A percentile compares a stretch with the other conserved stretches of the same genome.
Evolutionary conservation across 2,113 vertebrate genomes (phyloP).

Genomic region (Rhabdomys dilectus): DNA sequence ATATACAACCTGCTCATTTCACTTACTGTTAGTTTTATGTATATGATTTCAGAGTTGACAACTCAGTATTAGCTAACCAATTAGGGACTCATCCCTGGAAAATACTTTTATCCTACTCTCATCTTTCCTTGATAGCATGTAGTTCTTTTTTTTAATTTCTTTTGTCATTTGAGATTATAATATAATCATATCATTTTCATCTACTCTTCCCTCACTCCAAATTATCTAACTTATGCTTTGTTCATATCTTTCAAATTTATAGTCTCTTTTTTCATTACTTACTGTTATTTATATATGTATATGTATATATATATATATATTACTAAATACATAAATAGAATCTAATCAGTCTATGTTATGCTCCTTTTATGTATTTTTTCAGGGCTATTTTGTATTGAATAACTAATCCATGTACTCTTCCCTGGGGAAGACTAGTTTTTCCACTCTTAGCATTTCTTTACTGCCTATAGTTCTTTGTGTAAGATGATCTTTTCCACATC

Average conservation of each 20-base stretch:
- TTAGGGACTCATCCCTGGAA: background rate
- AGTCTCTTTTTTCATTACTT: background rate
- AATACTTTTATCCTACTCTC: background rate
- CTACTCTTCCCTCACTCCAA: background rate
- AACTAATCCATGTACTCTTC: background rate
- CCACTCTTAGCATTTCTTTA: background rate
- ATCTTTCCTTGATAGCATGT: background rate
- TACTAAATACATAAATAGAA: background rate
- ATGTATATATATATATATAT: background rate
- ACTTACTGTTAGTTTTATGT: background rate
- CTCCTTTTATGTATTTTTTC: background rate
- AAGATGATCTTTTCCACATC: background rate
- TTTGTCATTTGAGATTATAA: background rate
- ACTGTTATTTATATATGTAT: too few species aligned
- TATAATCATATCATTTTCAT: background rate
- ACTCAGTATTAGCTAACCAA: background rate
- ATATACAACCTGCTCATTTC: background rate
- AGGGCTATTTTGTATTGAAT: background rate
- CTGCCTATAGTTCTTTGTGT: background rate
- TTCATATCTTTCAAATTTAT: background rate
- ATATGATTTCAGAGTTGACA: background rate
- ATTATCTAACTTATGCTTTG: background rate
- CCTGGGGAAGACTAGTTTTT: background rate
- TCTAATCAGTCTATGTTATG: background rate
- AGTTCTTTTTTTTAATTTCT: background rate